phyloP scores from a whole-genome alignment of 2,888 invertebrate genomes.

The Plebejus argus region DNA sequence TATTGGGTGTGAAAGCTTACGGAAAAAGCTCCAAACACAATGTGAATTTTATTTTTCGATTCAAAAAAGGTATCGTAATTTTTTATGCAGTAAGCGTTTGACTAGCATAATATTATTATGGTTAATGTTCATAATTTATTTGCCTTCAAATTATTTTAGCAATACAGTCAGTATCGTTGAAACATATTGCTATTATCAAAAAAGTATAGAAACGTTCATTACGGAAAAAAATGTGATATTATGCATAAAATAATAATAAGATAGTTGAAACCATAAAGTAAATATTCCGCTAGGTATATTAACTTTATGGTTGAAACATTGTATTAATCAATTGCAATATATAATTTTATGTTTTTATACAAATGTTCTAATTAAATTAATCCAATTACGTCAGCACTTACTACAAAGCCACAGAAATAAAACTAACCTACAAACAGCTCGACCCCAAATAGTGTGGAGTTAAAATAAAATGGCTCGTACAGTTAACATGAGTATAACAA shows the following conservation, averaged over 20 bases:
- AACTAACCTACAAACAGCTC: neutral
- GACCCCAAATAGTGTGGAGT: slow-evolving; percentile 8
- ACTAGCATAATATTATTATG: too few relatives aligned
- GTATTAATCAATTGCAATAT: too few relatives aligned
- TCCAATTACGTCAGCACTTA: neutral
- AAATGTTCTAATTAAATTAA: neutral
- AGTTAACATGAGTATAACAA: slow-evolving; percentile 29
- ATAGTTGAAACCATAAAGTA: too few relatives aligned
- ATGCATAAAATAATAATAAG: too few relatives aligned
- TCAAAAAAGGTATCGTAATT: neutral
- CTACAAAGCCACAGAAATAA: neutral
- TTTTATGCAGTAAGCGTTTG: neutral
- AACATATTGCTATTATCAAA: too few relatives aligned
- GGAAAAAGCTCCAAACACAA: neutral
- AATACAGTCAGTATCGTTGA: neutral
- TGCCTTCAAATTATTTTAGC: neutral
- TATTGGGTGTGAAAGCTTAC: slow-evolving; percentile 22
- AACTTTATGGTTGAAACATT: too few relatives aligned
- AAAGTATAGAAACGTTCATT: too few relatives aligned
- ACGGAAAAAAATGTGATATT: too few relatives aligned
- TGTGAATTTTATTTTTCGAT: neutral
- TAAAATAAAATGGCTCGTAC: slow-evolving; percentile 21
- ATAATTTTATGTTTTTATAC: neutral
- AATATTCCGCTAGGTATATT: too few relatives aligned
- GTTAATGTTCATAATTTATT: neutral